Conservation (phyloP, 2,113 vertebrate species). For the Zosterops lateralis region DNA sequence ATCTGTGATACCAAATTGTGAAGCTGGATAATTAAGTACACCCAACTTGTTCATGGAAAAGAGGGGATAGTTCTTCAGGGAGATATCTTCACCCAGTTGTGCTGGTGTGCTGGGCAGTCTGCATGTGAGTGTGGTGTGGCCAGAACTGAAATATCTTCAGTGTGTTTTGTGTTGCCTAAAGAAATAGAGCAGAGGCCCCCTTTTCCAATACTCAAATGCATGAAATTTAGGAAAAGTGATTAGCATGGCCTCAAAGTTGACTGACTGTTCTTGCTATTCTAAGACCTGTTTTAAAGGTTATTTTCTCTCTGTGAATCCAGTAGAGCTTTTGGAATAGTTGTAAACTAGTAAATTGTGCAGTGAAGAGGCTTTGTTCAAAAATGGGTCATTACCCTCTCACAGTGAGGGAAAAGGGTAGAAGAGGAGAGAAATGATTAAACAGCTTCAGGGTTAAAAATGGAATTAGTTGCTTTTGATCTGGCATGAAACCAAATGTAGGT, state of each 20-base stretch:
- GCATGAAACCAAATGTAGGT: not conserved
- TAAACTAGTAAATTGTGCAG: not conserved
- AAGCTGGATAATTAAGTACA: not conserved
- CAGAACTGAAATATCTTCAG: not conserved
- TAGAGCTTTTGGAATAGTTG: not conserved
- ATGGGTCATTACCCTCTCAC: not conserved
- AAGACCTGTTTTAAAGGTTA: not conserved
- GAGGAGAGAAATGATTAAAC: not conserved
- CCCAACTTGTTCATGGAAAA: not conserved
- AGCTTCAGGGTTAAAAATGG: not conserved
- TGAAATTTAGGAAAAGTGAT: not conserved
- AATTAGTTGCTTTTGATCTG: not conserved
- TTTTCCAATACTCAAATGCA: not conserved
- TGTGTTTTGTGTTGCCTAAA: not conserved
- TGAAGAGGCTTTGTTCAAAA: not conserved
- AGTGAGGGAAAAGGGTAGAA: not conserved
- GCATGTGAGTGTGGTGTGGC: fast-evolving
- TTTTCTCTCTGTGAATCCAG: not conserved
- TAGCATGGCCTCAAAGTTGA: not conserved
- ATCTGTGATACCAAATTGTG: not conserved
- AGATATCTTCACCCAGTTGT: not conserved
- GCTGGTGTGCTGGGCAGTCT: not conserved
- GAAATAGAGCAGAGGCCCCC: not conserved
- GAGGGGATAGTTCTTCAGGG: not conserved
- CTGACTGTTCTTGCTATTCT: not conserved